Evolutionary conservation across 2,113 vertebrate species (phyloP).

Genomic region (Hyperopisus bebe): DNA sequence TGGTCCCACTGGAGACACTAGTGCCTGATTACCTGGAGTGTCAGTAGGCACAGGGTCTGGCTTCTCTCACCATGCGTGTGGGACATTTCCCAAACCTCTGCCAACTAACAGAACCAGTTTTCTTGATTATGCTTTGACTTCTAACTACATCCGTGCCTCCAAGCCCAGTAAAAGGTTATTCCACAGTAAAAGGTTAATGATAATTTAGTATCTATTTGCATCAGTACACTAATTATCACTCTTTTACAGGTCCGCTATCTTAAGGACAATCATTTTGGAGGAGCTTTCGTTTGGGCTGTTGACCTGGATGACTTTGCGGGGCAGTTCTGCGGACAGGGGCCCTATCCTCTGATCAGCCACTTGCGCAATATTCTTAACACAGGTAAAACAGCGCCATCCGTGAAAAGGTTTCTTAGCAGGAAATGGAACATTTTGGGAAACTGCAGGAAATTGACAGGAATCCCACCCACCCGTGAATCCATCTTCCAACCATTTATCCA

Average conservation of each 20-base stretch:
- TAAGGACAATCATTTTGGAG: slow-evolving; percentile 59
- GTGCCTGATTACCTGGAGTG: neutral
- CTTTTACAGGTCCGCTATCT: slow-evolving; percentile 55
- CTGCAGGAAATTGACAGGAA: neutral
- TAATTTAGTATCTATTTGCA: neutral
- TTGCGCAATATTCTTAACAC: slow-evolving; percentile 49
- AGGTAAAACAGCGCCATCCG: slow-evolving; percentile 33
- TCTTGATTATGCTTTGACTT: neutral
- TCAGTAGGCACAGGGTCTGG: neutral
- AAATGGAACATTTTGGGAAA: neutral
- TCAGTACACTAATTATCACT: neutral
- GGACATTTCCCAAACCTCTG: neutral
- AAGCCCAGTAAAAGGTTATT: neutral
- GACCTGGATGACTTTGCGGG: slow-evolving; percentile 70
- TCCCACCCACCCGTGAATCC: neutral
- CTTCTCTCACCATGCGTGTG: neutral
- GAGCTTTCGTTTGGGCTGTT: slow-evolving; percentile 69
- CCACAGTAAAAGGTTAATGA: neutral
- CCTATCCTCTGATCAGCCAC: slow-evolving; percentile 57
- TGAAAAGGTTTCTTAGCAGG: neutral
- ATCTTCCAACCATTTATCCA: neutral
- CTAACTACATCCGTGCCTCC: neutral
- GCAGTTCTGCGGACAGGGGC: slow-evolving; percentile 61
- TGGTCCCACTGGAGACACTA: neutral
- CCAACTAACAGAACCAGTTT: neutral